phyloP scores from a whole-genome alignment of 2,113 vertebrate genomes.

The Phainopepla nitens region DNA sequence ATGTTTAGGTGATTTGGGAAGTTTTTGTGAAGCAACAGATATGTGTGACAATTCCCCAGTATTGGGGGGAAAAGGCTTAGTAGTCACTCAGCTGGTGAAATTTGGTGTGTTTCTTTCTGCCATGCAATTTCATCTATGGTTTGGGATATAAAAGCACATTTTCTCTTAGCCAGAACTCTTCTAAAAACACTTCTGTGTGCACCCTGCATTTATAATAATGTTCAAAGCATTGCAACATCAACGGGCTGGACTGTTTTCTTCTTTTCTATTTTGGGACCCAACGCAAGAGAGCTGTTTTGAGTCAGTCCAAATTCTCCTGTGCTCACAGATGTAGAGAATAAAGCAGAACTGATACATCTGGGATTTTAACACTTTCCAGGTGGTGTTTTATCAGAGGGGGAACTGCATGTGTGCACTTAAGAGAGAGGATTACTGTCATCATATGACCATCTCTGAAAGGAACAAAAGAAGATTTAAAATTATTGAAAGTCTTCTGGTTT shows the following conservation, averaged over 20 bases:
- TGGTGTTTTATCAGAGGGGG: not conserved
- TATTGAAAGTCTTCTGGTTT: not conserved
- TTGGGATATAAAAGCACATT: not conserved
- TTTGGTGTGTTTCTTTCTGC: not conserved
- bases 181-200: not conserved
- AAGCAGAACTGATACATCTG: conserved; percentile 10
- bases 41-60: not conserved
- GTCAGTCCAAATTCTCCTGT: not conserved
- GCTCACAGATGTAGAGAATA: not conserved
- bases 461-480: not conserved
- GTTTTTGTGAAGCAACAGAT: not conserved
- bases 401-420: not conserved
- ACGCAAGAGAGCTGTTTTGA: not conserved
- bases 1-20: not conserved
- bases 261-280: conserved; percentile 27
- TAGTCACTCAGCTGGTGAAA: not conserved
- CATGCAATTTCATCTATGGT: not conserved
- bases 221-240: not conserved
- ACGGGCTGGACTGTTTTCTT: not conserved
- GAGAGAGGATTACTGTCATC: not conserved
- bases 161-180: not conserved
- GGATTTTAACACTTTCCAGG: not conserved
- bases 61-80: not conserved
- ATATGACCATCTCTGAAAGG: not conserved
- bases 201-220: not conserved